These are phyloP conservation scores for Pangasianodon gigas DNA, from an alignment of 2,113 vertebrate species.

Conservation along the genomic window DNA sequence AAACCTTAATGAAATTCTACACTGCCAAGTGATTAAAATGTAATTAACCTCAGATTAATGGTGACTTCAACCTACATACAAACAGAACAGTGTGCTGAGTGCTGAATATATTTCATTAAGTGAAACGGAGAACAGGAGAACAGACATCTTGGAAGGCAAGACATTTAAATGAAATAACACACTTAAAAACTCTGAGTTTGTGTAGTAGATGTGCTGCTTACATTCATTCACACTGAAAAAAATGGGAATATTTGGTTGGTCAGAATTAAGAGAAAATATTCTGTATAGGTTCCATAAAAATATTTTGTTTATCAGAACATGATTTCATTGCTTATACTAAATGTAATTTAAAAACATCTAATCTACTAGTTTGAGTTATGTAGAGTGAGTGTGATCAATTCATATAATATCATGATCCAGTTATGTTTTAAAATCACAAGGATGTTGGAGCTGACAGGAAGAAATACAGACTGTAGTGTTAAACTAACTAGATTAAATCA, in stretches of 20 bases:
- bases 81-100: too few relatives aligned
- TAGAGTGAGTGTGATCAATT: neutral
- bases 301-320: neutral
- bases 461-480: neutral
- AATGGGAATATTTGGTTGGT: neutral
- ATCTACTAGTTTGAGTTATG: neutral
- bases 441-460: neutral
- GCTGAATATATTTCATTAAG: neutral
- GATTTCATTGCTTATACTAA: neutral
- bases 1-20: neutral
- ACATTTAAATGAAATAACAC: neutral
- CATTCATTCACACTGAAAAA: neutral
- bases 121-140: neutral
- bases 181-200: too few relatives aligned
- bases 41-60: too few relatives aligned
- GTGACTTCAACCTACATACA: too few relatives aligned
- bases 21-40: neutral
- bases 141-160: neutral
- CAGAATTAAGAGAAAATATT: neutral
- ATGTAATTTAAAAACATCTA: neutral
- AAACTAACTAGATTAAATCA: neutral
- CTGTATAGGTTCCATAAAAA: neutral
- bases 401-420: neutral
- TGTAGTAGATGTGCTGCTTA: neutral
- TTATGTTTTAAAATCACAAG: neutral